Evolutionary conservation across 2,888 invertebrate species (phyloP).

Genomic region (Volucella zonaria): DNA sequence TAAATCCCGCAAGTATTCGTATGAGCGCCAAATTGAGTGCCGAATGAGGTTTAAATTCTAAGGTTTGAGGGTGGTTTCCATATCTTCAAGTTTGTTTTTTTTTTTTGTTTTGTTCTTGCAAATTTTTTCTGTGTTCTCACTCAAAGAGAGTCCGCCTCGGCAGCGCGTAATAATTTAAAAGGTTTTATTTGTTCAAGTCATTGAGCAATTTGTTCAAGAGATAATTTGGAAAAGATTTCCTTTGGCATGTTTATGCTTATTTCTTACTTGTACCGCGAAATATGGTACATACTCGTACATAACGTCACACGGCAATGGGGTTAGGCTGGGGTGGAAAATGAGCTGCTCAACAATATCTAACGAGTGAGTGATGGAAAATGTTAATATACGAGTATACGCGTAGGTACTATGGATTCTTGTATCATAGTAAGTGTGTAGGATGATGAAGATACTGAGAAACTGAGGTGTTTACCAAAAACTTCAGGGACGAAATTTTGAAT

Average conservation of each 20-base stretch:
- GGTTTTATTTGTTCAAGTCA: conserved; percentile 65
- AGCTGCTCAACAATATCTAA: too few species aligned
- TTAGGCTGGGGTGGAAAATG: neutral
- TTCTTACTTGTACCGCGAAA: conserved; percentile 48
- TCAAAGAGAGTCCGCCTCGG: conserved; percentile 22
- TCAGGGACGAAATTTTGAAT: conserved; percentile 31
- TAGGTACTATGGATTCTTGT: too few species aligned
- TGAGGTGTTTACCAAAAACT: neutral
- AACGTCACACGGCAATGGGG: neutral
- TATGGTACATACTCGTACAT: neutral
- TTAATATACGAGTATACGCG: neutral
- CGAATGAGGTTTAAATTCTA: neutral
- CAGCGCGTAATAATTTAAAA: conserved; percentile 55
- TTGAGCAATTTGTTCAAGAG: conserved; percentile 63
- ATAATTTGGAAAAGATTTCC: conserved; percentile 59
- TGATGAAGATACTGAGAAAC: too few species aligned
- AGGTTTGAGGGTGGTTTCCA: too few species aligned
- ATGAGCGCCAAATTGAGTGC: conserved; percentile 9
- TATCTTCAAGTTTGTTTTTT: neutral
- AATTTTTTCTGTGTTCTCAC: neutral
- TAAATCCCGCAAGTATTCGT: neutral
- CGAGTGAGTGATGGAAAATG: conserved; percentile 26
- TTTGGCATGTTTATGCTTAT: conserved; percentile 60
- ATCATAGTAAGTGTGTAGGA: neutral
- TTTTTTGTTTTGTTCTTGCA: neutral